Conservation (phyloP, 2,888 invertebrate genomes). For the Drosophila eohydei region DNA sequence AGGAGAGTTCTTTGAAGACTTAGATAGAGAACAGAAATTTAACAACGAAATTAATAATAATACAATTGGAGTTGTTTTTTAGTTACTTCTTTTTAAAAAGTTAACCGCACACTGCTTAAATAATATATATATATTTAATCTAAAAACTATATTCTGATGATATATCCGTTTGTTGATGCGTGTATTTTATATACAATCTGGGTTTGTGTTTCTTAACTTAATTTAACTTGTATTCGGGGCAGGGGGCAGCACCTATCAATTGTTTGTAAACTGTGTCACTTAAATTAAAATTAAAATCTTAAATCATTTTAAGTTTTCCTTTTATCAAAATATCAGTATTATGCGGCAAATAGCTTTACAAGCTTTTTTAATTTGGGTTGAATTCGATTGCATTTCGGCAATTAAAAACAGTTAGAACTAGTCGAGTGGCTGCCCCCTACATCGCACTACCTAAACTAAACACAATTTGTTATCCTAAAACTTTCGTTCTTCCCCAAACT, state of each 20-base stretch:
- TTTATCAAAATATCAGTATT: conserved; percentile 43
- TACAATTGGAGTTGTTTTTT: conserved; percentile 41
- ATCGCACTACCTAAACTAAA: conserved; percentile 35
- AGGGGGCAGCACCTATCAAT: conserved; percentile 33
- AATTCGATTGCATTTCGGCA: neutral
- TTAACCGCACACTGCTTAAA: conserved; percentile 42
- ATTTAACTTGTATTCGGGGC: conserved; percentile 18
- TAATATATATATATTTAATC: conserved; percentile 12
- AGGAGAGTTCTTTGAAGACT: conserved; percentile 47
- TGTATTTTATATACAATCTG: conserved; percentile 51
- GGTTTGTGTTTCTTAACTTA: conserved; percentile 27
- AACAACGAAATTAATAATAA: conserved; percentile 60
- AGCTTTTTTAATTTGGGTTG: neutral
- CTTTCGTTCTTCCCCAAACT: neutral
- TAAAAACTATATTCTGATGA: conserved; percentile 46
- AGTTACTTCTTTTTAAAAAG: conserved; percentile 36
- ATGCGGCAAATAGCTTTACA: conserved; percentile 30
- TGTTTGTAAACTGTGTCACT: conserved; percentile 7
- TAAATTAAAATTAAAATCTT: conserved; percentile 18
- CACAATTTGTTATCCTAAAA: conserved; percentile 48
- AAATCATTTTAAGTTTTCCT: neutral
- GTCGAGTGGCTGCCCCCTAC: conserved; percentile 25
- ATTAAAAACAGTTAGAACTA: conserved; percentile 6
- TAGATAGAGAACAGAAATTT: conserved; percentile 50
- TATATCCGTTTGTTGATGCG: conserved; percentile 26